These are phyloP conservation scores for Ceratothoa steindachneri DNA, from an alignment of 2,888 invertebrate species.

Conservation along the genomic window DNA sequence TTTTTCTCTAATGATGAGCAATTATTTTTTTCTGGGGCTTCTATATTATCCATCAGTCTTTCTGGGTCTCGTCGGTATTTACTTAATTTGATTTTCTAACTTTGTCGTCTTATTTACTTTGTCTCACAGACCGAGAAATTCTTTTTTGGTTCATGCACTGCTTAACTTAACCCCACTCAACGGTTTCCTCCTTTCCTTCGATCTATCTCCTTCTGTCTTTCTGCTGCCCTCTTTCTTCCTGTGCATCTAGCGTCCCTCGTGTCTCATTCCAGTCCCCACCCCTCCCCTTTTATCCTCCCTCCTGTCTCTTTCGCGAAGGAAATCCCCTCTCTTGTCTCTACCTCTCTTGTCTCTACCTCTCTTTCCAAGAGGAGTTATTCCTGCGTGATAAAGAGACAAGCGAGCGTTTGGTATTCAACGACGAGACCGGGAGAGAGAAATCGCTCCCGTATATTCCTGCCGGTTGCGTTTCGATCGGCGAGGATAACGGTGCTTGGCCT, in stretches of 20 bases:
- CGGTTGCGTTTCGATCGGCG: constrained; percentile 2
- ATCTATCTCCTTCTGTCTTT: background rate
- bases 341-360: background rate
- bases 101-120: too few species aligned
- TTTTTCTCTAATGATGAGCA: too few species aligned
- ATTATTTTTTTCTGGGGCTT: too few species aligned
- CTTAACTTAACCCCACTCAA: too few species aligned
- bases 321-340: background rate
- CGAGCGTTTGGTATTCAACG: background rate
- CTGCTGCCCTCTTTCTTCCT: background rate
- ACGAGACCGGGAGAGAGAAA: background rate
- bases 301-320: background rate
- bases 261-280: background rate
- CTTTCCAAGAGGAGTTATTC: constrained; percentile 1
- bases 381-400: constrained; percentile 15
- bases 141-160: too few species aligned
- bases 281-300: background rate
- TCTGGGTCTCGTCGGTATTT: too few species aligned
- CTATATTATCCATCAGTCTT: too few species aligned
- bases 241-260: background rate
- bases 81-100: too few species aligned
- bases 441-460: constrained; percentile 7
- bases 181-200: background rate
- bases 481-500: background rate
- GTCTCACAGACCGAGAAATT: too few species aligned